These are phyloP conservation scores for Girardinichthys multiradiatus DNA, from an alignment of 2,113 vertebrate genomes.

Conservation along the genomic window DNA sequence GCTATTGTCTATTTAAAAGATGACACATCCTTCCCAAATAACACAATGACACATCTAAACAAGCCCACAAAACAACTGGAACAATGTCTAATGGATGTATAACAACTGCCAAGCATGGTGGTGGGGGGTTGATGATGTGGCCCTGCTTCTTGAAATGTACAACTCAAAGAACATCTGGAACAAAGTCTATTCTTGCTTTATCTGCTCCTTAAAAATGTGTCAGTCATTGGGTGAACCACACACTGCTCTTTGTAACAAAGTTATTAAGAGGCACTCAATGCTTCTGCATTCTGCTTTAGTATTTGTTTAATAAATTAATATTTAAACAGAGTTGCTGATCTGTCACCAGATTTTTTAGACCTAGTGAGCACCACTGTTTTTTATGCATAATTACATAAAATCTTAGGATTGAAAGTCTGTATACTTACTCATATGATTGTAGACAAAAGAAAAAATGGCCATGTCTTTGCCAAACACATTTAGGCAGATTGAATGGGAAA, in stretches of 20 bases:
- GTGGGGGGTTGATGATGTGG: not conserved
- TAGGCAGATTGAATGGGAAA: not conserved
- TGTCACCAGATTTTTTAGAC: not conserved
- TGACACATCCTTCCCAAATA: not conserved
- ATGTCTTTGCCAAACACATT: slow-evolving; percentile 21
- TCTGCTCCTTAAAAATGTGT: not conserved
- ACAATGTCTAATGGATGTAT: not conserved
- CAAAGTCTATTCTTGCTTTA: not conserved
- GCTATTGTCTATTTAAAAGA: not conserved
- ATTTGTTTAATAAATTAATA: not conserved
- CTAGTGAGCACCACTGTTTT: not conserved
- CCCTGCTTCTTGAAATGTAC: not conserved
- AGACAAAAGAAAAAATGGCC: not conserved
- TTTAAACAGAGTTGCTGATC: not conserved
- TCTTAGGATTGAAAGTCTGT: too few relatives aligned
- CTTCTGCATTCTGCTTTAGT: not conserved
- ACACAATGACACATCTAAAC: not conserved
- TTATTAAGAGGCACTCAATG: too few relatives aligned
- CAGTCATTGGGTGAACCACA: too few relatives aligned
- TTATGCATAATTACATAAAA: not conserved
- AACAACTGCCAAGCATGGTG: not conserved
- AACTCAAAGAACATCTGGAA: not conserved
- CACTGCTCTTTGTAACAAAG: not conserved
- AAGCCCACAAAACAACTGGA: not conserved
- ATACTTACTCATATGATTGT: not conserved